These are phyloP conservation scores for Omphaloscelis lunosa DNA, from an alignment of 2,888 invertebrate genomes.

Conservation along the genomic window DNA sequence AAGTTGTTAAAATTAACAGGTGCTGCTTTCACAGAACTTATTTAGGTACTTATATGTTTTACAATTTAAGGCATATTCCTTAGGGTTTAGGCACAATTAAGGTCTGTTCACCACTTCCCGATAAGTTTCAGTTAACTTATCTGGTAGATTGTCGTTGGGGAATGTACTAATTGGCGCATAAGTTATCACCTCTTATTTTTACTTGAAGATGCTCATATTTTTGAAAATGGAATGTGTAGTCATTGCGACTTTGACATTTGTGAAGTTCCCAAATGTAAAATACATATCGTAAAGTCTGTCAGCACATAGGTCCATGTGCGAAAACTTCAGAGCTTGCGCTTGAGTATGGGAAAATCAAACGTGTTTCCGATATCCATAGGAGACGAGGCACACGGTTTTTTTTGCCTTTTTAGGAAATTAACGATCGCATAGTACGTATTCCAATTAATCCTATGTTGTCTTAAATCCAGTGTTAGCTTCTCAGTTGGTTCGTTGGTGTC, in stretches of 20 bases:
- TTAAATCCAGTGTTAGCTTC: neutral
- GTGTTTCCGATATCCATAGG: conserved; percentile 1
- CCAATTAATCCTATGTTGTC: neutral
- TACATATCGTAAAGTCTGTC: no score
- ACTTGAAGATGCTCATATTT: no score
- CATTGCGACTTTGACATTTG: no score
- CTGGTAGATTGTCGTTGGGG: neutral
- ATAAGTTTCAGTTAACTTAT: neutral
- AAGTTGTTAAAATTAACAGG: conserved; percentile 62
- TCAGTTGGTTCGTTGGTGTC: neutral
- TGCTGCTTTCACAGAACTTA: conserved; percentile 34
- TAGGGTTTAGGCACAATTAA: neutral
- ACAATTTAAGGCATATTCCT: conserved; percentile 6
- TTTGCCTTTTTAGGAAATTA: neutral
- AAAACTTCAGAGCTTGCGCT: no score
- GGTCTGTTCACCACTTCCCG: neutral
- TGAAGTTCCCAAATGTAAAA: no score
- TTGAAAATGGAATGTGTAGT: no score
- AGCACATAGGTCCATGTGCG: no score
- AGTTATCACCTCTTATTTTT: no score
- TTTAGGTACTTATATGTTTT: conserved; percentile 29
- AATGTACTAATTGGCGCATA: neutral
- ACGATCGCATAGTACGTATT: neutral
- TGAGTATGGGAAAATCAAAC: conserved; percentile 23
- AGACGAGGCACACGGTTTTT: conserved; percentile 12